These are phyloP conservation scores for Pseudonaja textilis DNA, from an alignment of 2,113 vertebrate genomes.

Conservation along the genomic window DNA sequence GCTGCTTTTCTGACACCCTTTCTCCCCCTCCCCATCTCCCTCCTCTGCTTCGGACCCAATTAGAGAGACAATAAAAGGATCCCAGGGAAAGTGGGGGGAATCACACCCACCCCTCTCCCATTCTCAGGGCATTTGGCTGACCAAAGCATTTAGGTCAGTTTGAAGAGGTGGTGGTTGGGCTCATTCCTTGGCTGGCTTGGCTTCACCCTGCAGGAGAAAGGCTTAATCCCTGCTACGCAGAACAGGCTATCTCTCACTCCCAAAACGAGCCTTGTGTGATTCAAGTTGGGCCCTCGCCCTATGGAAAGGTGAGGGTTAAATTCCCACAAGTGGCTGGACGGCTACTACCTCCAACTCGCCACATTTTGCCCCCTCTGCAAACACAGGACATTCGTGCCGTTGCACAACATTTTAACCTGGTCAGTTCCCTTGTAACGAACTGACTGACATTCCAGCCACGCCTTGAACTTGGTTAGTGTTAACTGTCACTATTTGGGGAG, in stretches of 20 bases:
- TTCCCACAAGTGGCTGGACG: neutral
- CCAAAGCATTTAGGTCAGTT: neutral
- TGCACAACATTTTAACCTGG: neutral
- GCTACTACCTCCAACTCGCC: neutral
- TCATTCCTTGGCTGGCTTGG: neutral
- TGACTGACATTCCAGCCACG: neutral
- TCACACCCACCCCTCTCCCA: constrained; percentile 51
- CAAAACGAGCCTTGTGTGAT: neutral
- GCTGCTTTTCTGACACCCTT: constrained; percentile 72
- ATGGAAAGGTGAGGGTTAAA: neutral
- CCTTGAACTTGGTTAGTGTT: neutral
- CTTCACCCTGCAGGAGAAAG: neutral
- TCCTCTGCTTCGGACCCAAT: constrained; percentile 76
- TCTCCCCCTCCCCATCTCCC: constrained; percentile 30
- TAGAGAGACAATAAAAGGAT: constrained; percentile 76
- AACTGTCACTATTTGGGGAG: neutral
- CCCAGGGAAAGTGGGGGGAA: constrained; percentile 66
- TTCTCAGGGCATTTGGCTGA: constrained; percentile 35
- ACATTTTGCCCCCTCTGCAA: neutral
- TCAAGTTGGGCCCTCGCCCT: neutral
- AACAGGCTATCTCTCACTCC: neutral
- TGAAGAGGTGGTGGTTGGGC: neutral
- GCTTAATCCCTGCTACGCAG: neutral
- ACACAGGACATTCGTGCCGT: neutral
- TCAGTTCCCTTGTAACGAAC: neutral